phyloP scores from a whole-genome alignment of 2,888 invertebrate species.

The Fissipunctia ypsillon region DNA sequence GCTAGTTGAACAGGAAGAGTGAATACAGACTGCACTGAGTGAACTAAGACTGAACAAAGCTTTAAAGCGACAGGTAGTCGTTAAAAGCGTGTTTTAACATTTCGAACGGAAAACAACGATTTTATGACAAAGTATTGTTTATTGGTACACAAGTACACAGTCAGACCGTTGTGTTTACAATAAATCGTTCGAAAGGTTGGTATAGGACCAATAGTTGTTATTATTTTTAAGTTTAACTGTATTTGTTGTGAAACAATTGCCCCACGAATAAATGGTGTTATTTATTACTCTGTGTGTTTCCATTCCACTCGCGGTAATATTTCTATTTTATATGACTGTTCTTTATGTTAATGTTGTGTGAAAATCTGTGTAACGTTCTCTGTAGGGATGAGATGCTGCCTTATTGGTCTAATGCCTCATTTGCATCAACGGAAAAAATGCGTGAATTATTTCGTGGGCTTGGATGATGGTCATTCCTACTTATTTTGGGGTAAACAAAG shows the following conservation, averaged over 20 bases:
- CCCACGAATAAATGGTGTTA: conserved; percentile 83
- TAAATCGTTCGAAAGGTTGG: conserved; percentile 54
- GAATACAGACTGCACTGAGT: conserved; percentile 65
- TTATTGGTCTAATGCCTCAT: conserved; percentile 52
- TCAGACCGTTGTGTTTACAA: conserved; percentile 34
- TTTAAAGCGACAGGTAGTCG: conserved; percentile 63
- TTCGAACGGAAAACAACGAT: conserved; percentile 72
- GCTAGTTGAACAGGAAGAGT: conserved; percentile 78
- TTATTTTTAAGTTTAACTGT: conserved; percentile 57
- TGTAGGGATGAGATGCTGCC: conserved; percentile 55
- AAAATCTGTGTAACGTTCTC: conserved; percentile 68
- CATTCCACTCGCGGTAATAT: conserved; percentile 70
- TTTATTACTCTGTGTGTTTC: conserved; percentile 80
- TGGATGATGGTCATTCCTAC: conserved; percentile 38
- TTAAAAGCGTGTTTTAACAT: conserved; percentile 58
- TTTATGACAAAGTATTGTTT: conserved; percentile 44
- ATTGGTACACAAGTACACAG: conserved; percentile 25
- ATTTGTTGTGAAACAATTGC: conserved; percentile 75
- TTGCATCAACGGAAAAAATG: conserved; percentile 45
- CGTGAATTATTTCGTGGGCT: conserved; percentile 42
- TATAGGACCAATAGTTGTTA: conserved; percentile 49
- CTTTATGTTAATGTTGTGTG: conserved; percentile 68
- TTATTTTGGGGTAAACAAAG: conserved; percentile 33
- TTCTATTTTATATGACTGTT: conserved; percentile 68
- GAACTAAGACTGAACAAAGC: conserved; percentile 82